A percentile compares a stretch with the other conserved stretches of the same genome.
Conservation (phyloP, 2,888 invertebrate genomes). For the Marasmarcha lunaedactyla region DNA sequence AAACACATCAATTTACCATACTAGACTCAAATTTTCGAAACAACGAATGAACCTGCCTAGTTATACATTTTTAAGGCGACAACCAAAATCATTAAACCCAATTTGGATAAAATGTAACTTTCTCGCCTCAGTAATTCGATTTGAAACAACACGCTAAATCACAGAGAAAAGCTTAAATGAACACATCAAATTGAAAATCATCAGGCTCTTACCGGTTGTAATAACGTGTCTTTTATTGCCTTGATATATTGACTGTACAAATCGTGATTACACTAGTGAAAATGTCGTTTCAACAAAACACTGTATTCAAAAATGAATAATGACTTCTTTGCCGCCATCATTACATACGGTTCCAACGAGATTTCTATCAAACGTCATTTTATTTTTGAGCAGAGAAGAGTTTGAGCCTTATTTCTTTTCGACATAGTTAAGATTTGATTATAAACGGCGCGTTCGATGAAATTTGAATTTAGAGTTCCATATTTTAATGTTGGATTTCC, state of each 20-base stretch:
- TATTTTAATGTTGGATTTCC: constrained; percentile 25
- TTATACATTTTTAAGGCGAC: too few relatives aligned
- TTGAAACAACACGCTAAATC: too few relatives aligned
- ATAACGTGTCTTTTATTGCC: constrained; percentile 53
- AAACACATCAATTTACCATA: too few relatives aligned
- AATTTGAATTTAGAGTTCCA: constrained; percentile 23
- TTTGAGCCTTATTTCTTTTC: too few relatives aligned
- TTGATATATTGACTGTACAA: constrained; percentile 58
- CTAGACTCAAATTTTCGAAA: too few relatives aligned
- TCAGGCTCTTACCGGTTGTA: constrained; percentile 33
- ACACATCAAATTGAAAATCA: constrained; percentile 65
- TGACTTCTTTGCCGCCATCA: constrained; percentile 62
- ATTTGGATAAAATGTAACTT: too few relatives aligned
- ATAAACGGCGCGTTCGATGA: too few relatives aligned
- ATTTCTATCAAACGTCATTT: constrained; percentile 44
- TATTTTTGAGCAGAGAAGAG: too few relatives aligned
- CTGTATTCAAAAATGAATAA: constrained; percentile 69
- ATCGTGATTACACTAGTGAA: constrained; percentile 66
- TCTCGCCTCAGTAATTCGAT: too few relatives aligned
- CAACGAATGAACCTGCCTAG: too few relatives aligned
- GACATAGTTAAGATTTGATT: too few relatives aligned
- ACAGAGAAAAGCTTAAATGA: constrained; percentile 29
- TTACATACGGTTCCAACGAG: constrained; percentile 43
- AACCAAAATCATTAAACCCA: too few relatives aligned
- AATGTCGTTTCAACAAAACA: constrained; percentile 68